phyloP scores from a whole-genome alignment of 2,797 vertebrate species.

The Cuniculus paca region DNA sequence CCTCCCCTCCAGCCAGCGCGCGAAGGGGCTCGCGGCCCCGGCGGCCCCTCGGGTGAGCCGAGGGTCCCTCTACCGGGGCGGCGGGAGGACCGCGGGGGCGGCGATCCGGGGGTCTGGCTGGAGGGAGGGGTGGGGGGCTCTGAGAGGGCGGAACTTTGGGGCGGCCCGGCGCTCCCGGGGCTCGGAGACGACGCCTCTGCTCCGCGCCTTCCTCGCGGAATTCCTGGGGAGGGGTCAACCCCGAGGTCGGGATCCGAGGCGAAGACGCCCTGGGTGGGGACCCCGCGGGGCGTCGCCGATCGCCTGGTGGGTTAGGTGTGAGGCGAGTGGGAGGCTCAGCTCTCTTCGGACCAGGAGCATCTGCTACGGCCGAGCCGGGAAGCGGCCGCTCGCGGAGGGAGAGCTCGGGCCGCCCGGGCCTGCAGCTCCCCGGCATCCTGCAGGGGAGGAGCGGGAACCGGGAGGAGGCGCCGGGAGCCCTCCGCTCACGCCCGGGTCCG shows the following conservation, averaged over 20 bases:
- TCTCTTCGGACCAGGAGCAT: not conserved
- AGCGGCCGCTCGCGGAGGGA: not conserved
- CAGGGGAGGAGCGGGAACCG: not conserved
- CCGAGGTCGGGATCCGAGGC: not conserved
- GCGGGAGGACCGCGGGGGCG: not conserved
- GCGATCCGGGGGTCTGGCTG: not conserved
- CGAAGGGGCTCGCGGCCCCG: not conserved
- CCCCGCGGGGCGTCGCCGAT: not conserved
- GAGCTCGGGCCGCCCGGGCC: not conserved
- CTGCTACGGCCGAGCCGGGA: not conserved
- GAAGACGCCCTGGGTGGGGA: not conserved
- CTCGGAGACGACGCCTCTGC: not conserved
- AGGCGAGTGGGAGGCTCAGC: not conserved
- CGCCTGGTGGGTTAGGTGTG: not conserved
- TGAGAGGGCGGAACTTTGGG: slow-evolving; percentile 81
- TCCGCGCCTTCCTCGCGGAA: not conserved
- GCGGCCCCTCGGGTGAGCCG: slow-evolving; percentile 69
- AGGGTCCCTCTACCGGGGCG: not conserved
- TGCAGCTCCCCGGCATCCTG: not conserved
- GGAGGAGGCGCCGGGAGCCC: not conserved
- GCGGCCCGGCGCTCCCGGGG: not conserved
- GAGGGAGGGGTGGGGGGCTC: slow-evolving; percentile 61
- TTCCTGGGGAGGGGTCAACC: not conserved
- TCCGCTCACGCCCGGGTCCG: not conserved
- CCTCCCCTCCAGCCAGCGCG: slow-evolving; percentile 25